Percentiles rank a stretch among this genome's conserved stretches.
phyloP scores from a whole-genome alignment of 1,140 invertebrate species.

The Amphibalanus amphitrite region DNA sequence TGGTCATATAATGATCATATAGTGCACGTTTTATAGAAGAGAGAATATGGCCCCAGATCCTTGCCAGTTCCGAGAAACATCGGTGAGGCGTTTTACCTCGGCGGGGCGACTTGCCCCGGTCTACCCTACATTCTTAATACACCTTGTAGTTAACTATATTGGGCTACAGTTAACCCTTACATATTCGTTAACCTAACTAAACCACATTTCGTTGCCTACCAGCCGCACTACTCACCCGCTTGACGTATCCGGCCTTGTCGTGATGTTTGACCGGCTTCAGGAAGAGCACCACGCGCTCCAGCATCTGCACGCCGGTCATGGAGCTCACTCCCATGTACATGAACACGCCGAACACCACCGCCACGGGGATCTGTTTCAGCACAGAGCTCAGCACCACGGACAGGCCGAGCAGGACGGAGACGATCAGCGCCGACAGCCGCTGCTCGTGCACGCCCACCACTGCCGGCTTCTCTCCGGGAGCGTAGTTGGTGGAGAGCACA shows the following conservation, averaged over 20 bases:
- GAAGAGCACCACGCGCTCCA: constrained; percentile 64
- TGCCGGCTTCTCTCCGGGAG: constrained; percentile 88
- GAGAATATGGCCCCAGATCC: too few species aligned
- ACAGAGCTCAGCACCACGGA: constrained; percentile 64
- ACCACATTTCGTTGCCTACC: too few species aligned
- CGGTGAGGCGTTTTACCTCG: too few species aligned
- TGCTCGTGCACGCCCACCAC: constrained; percentile 80
- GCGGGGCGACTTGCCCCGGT: too few species aligned
- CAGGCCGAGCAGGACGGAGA: constrained; percentile 51
- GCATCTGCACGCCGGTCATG: constrained; percentile 78
- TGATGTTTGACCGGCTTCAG: constrained; percentile 91
- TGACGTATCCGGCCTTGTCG: constrained; percentile 45
- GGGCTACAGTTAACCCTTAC: too few species aligned
- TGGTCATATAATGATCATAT: too few species aligned
- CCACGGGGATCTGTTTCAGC: constrained; percentile 67
- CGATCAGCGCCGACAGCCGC: constrained; percentile 52
- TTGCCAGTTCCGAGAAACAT: too few species aligned
- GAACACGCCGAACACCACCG: constrained; percentile 89
- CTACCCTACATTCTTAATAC: too few species aligned
- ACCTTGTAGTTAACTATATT: too few species aligned
- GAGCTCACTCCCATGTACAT: constrained; percentile 92
- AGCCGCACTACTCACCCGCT: constrained; percentile 25
- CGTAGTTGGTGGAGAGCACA: constrained; percentile 79
- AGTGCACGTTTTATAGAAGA: too few species aligned
- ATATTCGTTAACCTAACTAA: too few species aligned